These are phyloP conservation scores for Eueides isabella DNA, from an alignment of 1,140 invertebrate genomes.

Conservation along the genomic window DNA sequence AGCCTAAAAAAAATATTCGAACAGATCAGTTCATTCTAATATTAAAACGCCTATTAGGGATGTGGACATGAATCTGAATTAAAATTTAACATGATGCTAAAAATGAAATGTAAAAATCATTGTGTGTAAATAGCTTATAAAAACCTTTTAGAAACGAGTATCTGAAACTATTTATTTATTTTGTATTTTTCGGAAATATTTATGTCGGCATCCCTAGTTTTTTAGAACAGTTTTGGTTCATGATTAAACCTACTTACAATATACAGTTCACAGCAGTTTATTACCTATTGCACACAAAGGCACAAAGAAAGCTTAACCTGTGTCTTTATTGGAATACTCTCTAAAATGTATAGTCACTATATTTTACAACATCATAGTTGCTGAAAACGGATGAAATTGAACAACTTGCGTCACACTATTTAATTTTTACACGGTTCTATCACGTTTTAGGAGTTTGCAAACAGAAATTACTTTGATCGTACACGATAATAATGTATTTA, in stretches of 20 bases:
- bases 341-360: not conserved
- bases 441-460: too few relatives aligned
- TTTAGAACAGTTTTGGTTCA: not conserved
- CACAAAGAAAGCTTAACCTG: not conserved
- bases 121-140: too few relatives aligned
- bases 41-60: not conserved
- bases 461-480: too few relatives aligned
- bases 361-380: not conserved
- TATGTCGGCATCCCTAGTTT: not conserved
- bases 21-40: not conserved
- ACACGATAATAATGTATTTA: too few relatives aligned
- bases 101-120: too few relatives aligned
- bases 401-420: too few relatives aligned
- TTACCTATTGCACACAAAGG: slow-evolving; percentile 4
- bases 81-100: not conserved
- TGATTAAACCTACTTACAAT: not conserved
- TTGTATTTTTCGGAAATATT: not conserved
- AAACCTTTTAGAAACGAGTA: too few relatives aligned
- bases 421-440: too few relatives aligned
- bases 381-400: not conserved
- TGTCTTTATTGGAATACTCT: slow-evolving; percentile 7
- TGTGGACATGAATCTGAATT: not conserved
- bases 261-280: slow-evolving; percentile 2
- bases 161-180: too few relatives aligned
- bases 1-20: not conserved